Percentiles rank a stretch among this genome's conserved stretches.
These are phyloP conservation scores for Octomys mimax DNA, from an alignment of 2,797 vertebrate species.

Conservation along the genomic window DNA sequence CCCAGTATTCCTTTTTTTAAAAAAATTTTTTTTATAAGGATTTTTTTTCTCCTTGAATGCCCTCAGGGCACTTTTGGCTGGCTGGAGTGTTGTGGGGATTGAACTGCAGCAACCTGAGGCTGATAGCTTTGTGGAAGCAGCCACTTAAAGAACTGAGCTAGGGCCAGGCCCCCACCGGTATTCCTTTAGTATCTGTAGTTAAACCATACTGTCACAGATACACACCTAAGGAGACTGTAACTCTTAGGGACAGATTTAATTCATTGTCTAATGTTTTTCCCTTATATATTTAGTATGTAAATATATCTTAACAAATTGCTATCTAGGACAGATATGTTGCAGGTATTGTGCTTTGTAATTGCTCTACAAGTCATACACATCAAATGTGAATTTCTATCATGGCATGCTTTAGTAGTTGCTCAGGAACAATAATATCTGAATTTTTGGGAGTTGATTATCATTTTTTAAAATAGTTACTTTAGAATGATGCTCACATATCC, in stretches of 20 bases:
- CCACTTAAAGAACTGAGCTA: too few species aligned
- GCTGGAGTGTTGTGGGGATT: too few species aligned
- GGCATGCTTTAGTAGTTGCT: neutral
- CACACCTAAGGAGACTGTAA: constrained; percentile 16
- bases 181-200: neutral
- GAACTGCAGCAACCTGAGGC: too few species aligned
- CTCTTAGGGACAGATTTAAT: constrained; percentile 27
- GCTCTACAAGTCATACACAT: neutral
- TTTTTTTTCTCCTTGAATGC: too few species aligned
- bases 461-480: constrained; percentile 33
- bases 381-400: neutral
- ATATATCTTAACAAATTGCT: neutral
- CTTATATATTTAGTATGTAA: neutral
- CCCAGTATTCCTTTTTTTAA: neutral
- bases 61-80: too few species aligned
- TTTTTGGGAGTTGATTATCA: constrained; percentile 26
- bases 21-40: too few species aligned
- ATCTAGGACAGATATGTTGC: neutral
- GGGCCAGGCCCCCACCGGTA: neutral
- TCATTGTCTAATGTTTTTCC: neutral
- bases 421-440: neutral
- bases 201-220: neutral
- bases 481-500: neutral
- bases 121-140: too few species aligned
- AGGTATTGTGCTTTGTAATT: neutral